A percentile compares a stretch with the other conserved stretches of the same genome.
phyloP scores from a whole-genome alignment of 2,113 vertebrate species.

The Microtus ochrogaster region DNA sequence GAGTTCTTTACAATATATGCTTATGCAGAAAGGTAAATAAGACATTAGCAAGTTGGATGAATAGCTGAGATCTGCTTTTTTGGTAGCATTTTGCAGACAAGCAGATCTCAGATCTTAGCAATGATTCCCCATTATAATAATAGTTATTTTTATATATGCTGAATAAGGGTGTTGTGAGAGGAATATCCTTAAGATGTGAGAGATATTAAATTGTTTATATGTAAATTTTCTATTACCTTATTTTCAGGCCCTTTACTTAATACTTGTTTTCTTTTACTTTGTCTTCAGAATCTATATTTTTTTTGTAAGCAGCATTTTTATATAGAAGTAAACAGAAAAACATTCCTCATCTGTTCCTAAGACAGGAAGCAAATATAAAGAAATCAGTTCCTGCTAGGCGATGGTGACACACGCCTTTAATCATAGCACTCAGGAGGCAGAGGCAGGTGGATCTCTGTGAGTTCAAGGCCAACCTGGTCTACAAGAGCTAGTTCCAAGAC shows the following conservation, averaged over 20 bases:
- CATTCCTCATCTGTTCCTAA: not conserved
- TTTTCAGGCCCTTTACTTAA: not conserved
- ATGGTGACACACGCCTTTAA: no score
- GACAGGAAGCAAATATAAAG: not conserved
- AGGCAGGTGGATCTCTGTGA: no score
- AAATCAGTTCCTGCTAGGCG: not conserved
- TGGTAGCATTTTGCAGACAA: no score
- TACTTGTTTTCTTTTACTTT: not conserved
- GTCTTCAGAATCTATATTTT: not conserved
- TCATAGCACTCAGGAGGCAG: no score
- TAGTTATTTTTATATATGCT: not conserved
- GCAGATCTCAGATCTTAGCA: not conserved
- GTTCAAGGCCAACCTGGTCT: no score
- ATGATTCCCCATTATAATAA: not conserved
- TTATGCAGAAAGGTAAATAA: slow-evolving; percentile 12
- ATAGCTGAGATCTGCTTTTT: no score
- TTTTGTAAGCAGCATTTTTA: not conserved
- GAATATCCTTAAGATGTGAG: not conserved
- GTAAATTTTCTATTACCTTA: not conserved
- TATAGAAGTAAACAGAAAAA: not conserved
- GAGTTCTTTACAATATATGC: slow-evolving; percentile 33
- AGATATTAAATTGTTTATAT: not conserved
- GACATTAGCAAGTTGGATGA: slow-evolving; percentile 20
- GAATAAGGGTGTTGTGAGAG: not conserved
- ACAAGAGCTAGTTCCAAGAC: no score